A percentile compares a stretch with the other conserved stretches of the same genome.
These are phyloP conservation scores for Yponomeuta malinellus DNA, from an alignment of 2,888 invertebrate species.

Conservation along the genomic window DNA sequence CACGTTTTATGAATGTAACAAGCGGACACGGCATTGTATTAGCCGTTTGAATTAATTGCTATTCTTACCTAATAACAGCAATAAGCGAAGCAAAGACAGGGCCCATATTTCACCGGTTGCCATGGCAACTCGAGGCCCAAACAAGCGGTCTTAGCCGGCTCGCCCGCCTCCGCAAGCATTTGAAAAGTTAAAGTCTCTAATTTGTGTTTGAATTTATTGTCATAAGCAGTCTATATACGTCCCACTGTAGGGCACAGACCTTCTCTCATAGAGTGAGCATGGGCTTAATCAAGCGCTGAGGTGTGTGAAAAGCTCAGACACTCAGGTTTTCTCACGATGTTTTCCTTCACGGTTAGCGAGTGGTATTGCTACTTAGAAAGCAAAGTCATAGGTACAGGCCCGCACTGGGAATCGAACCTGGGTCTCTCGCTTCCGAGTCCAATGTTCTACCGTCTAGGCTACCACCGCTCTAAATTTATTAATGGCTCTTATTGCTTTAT, in stretches of 20 bases:
- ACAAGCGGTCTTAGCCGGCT: slow-evolving; percentile 36
- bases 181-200: slow-evolving; percentile 1
- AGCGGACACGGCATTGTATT: slow-evolving; percentile 29
- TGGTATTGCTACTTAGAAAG: too few relatives aligned
- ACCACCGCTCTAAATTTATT: not conserved
- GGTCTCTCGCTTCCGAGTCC: too few relatives aligned
- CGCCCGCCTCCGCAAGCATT: slow-evolving; percentile 3
- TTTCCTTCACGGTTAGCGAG: too few relatives aligned
- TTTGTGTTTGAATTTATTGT: slow-evolving; percentile 5
- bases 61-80: slow-evolving; percentile 63
- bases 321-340: too few relatives aligned
- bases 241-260: too few relatives aligned
- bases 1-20: not conserved
- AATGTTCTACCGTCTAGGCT: too few relatives aligned
- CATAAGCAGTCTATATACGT: too few relatives aligned
- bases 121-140: slow-evolving; percentile 58
- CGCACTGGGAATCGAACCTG: too few relatives aligned
- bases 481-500: slow-evolving; percentile 7
- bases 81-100: slow-evolving; percentile 57
- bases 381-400: too few relatives aligned
- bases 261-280: too few relatives aligned
- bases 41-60: slow-evolving; percentile 51
- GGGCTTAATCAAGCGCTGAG: too few relatives aligned
- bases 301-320: too few relatives aligned
- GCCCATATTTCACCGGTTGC: slow-evolving; percentile 65